phyloP scores from a whole-genome alignment of 2,888 invertebrate genomes.

The Anaspis maculata region DNA sequence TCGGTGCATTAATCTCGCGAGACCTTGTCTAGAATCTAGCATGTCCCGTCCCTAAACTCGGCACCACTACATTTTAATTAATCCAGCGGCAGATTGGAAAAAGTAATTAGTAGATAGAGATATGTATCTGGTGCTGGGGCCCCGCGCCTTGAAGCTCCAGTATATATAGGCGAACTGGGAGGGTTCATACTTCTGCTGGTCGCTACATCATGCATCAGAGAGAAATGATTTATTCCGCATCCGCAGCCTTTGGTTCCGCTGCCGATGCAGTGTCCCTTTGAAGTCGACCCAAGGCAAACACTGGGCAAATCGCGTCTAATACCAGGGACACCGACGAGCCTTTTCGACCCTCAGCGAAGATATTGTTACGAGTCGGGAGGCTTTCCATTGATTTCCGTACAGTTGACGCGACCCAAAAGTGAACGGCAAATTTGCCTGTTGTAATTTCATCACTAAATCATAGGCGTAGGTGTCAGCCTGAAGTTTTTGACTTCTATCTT shows the following conservation, averaged over 20 bases:
- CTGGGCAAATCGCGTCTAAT: slow-evolving; percentile 26
- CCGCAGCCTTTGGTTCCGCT: slow-evolving; percentile 28
- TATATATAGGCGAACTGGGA: no score
- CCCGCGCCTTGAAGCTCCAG: slow-evolving; percentile 12
- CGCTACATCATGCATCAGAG: no score
- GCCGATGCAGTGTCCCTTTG: slow-evolving; percentile 29
- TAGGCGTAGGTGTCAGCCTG: no score
- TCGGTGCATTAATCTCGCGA: slow-evolving; percentile 24
- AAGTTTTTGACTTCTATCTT: no score
- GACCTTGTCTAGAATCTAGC: slow-evolving; percentile 24
- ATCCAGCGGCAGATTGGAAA: slow-evolving; percentile 33
- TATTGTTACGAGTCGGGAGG: slow-evolving; percentile 19
- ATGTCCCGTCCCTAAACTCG: slow-evolving; percentile 22
- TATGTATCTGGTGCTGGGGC: slow-evolving; percentile 23
- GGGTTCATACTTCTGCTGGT: no score
- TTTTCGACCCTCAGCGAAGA: slow-evolving; percentile 19
- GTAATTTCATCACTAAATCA: no score
- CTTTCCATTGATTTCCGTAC: no score
- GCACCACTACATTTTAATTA: slow-evolving; percentile 33
- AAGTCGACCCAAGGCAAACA: slow-evolving; percentile 24
- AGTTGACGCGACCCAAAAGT: no score
- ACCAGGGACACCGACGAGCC: slow-evolving; percentile 21
- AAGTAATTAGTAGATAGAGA: slow-evolving; percentile 33
- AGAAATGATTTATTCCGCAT: slow-evolving; percentile 29
- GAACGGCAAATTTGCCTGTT: no score